phyloP scores from a whole-genome alignment of 2,113 vertebrate species.

The Cochlearius cochlearius region DNA sequence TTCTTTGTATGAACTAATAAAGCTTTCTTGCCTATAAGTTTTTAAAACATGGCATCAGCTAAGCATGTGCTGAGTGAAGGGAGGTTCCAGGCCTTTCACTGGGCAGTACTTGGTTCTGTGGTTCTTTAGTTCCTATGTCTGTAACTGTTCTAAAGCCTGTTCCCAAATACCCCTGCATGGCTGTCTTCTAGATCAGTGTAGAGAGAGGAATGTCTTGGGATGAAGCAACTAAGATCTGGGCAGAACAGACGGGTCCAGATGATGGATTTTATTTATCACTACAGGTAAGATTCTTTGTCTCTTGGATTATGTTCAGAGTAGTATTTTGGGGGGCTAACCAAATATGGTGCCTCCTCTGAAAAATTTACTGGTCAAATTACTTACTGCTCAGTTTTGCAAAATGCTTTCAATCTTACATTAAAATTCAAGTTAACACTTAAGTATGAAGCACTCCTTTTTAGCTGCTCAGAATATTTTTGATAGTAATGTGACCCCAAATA shows the following conservation, averaged over 20 bases:
- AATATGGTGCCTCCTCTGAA: not conserved
- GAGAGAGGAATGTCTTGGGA: slow-evolving; percentile 99
- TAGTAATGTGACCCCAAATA: not conserved
- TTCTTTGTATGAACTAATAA: not conserved
- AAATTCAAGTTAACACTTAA: not conserved
- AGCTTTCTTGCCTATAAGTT: not conserved
- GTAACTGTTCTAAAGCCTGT: not conserved
- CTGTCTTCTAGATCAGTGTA: slow-evolving; percentile 85
- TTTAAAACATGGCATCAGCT: not conserved
- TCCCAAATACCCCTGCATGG: not conserved
- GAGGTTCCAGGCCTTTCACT: not conserved
- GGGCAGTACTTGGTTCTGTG: not conserved
- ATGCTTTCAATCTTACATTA: not conserved
- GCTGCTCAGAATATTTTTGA: not conserved
- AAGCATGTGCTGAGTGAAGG: not conserved
- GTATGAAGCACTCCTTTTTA: not conserved
- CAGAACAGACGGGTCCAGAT: slow-evolving; percentile 90
- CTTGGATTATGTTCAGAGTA: not conserved
- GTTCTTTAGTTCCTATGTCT: not conserved
- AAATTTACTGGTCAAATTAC: not conserved
- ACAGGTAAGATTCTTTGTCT: slow-evolving; percentile 70
- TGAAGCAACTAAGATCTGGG: slow-evolving; percentile 94
- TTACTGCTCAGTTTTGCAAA: not conserved
- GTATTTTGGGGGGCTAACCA: not conserved
- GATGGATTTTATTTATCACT: slow-evolving; percentile 95